Evolutionary conservation across 2,888 invertebrate species (phyloP), one percentile per base, ranked within the genome.

Genomic region (Graphium colonna): DNA sequence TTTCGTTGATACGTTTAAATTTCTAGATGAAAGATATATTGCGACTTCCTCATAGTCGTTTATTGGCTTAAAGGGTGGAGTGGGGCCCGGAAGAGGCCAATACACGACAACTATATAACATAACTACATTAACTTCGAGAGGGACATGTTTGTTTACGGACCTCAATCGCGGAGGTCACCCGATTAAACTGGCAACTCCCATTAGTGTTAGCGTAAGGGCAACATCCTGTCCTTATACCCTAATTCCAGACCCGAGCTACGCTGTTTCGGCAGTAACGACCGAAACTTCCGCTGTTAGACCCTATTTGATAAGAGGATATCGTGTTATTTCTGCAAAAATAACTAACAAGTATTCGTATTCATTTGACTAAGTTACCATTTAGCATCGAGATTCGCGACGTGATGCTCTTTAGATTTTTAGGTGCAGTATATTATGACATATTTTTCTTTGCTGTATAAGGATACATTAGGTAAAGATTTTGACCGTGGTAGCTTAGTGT

Each of bases 231-330:
- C 71, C 75, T 71, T 74, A 75, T 65, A 66, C 75, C 74, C 69
- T 69, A 70, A 69, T 65, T 67, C 61, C 61, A 62, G 62, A 73
- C 77, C 76, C 77, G 59, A 63, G 81, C 72, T 75, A n/a, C 78
- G 77, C 84, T 82, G 83, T 76, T 82, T 75, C 72, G 26, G 75
- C 79, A 80, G 85, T 86, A 84, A 83, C 78, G 78, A 73, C 69
- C 70, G 63, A 71, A 86, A 85, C 74, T 84, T 85, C 73, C 71
- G 71, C 70, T 67, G 68, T 68, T 73, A 75, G 78, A 74, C 75
- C 71, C 72, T 65, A 62, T 69, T 71, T 79, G 78, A 83, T 81
- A 78, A 81, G 72, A 71, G 73, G 77, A 80, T 73, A 67, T 60
- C 61, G 56, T 61, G 65, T 73, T 79, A 77, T 79, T 82, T 76